Evolutionary conservation across 2,797 vertebrate species (phyloP).

Genomic region (Sciaenops ocellatus): DNA sequence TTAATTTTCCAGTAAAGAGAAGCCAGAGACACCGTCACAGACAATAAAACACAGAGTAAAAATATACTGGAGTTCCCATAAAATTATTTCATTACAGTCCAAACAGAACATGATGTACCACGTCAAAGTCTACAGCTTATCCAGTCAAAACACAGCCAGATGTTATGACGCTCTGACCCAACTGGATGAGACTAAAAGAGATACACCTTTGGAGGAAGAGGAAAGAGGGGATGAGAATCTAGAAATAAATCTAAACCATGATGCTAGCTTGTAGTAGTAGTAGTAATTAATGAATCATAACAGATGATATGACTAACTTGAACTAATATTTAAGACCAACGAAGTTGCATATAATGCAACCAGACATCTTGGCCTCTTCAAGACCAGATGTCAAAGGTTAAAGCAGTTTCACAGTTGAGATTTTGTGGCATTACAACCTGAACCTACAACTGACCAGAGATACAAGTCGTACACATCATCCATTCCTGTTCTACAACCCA

Average conservation of each 20-base stretch:
- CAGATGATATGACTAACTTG: too few species aligned
- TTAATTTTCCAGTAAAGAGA: conserved; percentile 54
- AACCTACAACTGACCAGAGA: conserved; percentile 41
- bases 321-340: conserved; percentile 9
- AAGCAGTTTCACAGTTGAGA: conserved; percentile 53
- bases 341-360: conserved; percentile 2
- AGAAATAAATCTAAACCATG: conserved; percentile 7
- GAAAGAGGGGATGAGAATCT: conserved; percentile 5
- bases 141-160: conserved; percentile 80
- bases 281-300: neutral
- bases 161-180: conserved; percentile 53
- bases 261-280: neutral
- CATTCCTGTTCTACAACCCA: conserved; percentile 41
- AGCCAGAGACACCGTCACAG: conserved; percentile 61
- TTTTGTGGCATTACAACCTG: conserved; percentile 35
- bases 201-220: neutral
- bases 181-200: conserved; percentile 40
- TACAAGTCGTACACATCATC: conserved; percentile 11
- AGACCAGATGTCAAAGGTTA: conserved; percentile 54
- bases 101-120: conserved; percentile 65
- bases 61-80: conserved; percentile 65
- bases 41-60: conserved; percentile 69
- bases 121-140: conserved; percentile 50
- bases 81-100: conserved; percentile 69
- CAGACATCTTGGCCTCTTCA: conserved; percentile 38